Evolutionary conservation across 2,797 vertebrate genomes (phyloP), one percentile per base, ranked within the genome.

Genomic region (Pelodytes ibericus): DNA sequence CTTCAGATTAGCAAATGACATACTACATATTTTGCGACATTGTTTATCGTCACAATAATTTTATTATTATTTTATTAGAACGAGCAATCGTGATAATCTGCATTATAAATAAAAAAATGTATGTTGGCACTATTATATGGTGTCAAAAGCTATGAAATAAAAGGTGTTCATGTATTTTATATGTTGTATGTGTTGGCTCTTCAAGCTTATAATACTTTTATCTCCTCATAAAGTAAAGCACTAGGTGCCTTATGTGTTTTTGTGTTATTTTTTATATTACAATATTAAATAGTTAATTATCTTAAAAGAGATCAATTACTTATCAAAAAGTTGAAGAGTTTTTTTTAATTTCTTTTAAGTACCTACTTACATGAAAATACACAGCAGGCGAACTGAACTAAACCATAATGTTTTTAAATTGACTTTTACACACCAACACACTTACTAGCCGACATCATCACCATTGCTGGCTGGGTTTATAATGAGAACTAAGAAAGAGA

Each of bases 361-460:
- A n/a, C 16, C 29, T 61, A 20, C 36, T 75, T 75, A 49, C 20
- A 59, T 60, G 31, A 36, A 60, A 49, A 20, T 62, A 39, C 74
- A 62, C 74, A 75, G 74, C 57, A 69, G 74, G 74, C 57, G 18
- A 61, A 69, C 56, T 75, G 44, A 62, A 75, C 68, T 58, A 67
- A 75, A 62, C 24, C 31, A 75, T 51, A 27, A 75, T 75, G 65
- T 69, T 61, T 75, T 75, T 69, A 69, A 69, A 75, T 69, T 75
- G 65, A 69, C 49, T 68, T 65, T 69, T 69, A 69, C 65, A 69
- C 74, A 69, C 65, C 44, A 69, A 75, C 41, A 75, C 41, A 69
- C 57, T 69, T 39, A 69, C 58, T 51, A 29, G 44, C 65, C 69
- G 65, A 75, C 66, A 75, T 75, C 69, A 69, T 68, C 73, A 68